These are phyloP conservation scores for Dromius quadrimaculatus DNA, from an alignment of 2,888 invertebrate species.

Conservation along the genomic window DNA sequence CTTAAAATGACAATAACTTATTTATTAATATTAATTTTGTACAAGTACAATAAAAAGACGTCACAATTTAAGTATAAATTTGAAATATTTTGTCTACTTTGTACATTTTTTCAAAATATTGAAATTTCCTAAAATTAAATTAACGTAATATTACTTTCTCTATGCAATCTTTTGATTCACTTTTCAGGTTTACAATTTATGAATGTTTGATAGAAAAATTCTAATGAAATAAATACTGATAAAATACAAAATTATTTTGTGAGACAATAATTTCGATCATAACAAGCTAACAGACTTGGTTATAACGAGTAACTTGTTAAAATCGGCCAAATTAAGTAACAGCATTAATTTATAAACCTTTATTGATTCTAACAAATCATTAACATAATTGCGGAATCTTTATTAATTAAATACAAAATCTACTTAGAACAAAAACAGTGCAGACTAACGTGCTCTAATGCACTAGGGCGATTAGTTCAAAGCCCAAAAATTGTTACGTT, in stretches of 20 bases:
- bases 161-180: background rate
- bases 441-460: too few species aligned
- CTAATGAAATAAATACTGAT: background rate
- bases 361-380: too few species aligned
- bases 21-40: conserved; percentile 38
- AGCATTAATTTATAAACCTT: too few species aligned
- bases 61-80: conserved; percentile 31
- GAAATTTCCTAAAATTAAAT: conserved; percentile 27
- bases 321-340: too few species aligned
- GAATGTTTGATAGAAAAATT: background rate
- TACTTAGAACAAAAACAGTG: too few species aligned
- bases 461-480: too few species aligned
- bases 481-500: too few species aligned
- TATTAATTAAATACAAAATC: too few species aligned
- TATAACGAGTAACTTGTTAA: background rate
- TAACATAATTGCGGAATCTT: too few species aligned
- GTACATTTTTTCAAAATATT: conserved; percentile 47
- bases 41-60: conserved; percentile 31
- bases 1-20: conserved; percentile 35
- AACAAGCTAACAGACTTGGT: background rate
- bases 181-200: background rate
- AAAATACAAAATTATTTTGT: conserved; percentile 5
- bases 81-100: conserved; percentile 40
- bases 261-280: too few species aligned
- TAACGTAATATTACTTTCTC: background rate